Base-by-base conservation (phyloP, 1,140 invertebrate species). In the Drosophila azteca region DNA sequence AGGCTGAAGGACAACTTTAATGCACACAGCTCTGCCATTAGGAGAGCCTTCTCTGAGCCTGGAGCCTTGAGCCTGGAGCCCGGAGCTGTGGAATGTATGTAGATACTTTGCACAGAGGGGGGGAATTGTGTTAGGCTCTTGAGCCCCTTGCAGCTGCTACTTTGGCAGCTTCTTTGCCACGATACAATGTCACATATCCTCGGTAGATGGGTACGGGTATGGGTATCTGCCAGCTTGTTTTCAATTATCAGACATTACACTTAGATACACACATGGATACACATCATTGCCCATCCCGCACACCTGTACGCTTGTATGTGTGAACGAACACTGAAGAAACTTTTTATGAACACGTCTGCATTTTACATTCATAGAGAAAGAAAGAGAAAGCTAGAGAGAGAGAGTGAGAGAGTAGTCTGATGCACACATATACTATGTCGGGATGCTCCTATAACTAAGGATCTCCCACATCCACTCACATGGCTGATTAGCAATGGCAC, bases 171-270 rank as follows among this genome's bases (percentile, higher is more conserved):
- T 48, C 65, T 50, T 68, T 69, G 51, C 65, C 64, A 13, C 35
- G 35, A 39, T 39, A 39, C 35, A 4, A 39, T 3, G 11, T 39
- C 35, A 1, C 4, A 26, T 26, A 26, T 3, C 11, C 11, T 3
- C 11, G 3, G 58, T 69, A 35, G 35, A 49, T 65, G 67, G 67
- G 65, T 13, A 41, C 24, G 3, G 24, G 24, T 5, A 26, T 41
- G 67, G 67, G 65, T 13, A 53, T 53, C 63, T 17, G 31, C 22
- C 41, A 64, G 57, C 64, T 79, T 83, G 69, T 75, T 82, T 81
- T 79, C 79, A 82, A 83, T 82, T 82, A 83, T 72, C 67, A 61
- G 69, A 54, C 67, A 71, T 61, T 70, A 71, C 66, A 70, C 45
- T 70, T 69, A 70, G 65, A 55, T 58, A 70, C 67, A 70, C 67